Percentiles rank a stretch among this genome's conserved stretches.
phyloP scores from a whole-genome alignment of 1,140 invertebrate species.

The Zaprionus ornatus region DNA sequence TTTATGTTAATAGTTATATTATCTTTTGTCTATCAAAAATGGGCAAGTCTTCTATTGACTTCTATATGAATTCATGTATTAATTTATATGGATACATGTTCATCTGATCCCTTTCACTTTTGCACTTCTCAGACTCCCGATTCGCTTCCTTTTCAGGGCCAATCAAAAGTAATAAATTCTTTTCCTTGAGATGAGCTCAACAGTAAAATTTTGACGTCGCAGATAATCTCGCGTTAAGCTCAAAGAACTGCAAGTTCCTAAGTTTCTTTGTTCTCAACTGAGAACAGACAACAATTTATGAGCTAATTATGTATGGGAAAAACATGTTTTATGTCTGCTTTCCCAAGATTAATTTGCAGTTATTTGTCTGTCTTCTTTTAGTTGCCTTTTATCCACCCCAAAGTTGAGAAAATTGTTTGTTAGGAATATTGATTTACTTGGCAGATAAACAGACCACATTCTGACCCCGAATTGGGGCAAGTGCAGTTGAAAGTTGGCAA shows the following conservation, averaged over 20 bases:
- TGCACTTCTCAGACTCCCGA: background rate
- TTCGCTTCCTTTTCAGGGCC: slow-evolving; percentile 1
- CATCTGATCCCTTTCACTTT: background rate
- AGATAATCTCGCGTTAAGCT: slow-evolving; percentile 60
- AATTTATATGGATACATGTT: background rate
- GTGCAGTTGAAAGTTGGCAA: background rate
- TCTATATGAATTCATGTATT: background rate
- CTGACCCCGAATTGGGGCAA: background rate
- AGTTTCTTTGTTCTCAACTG: slow-evolving; percentile 37
- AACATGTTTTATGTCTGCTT: slow-evolving; percentile 66
- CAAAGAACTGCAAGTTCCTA: slow-evolving; percentile 40
- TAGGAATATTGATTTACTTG: slow-evolving; percentile 60
- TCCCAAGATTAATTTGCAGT: slow-evolving; percentile 32
- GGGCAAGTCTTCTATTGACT: background rate
- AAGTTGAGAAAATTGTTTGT: slow-evolving; percentile 16
- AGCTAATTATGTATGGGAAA: slow-evolving; percentile 70
- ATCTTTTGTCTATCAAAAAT: background rate
- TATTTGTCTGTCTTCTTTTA: slow-evolving; percentile 31
- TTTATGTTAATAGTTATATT: background rate
- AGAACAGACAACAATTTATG: slow-evolving; percentile 56
- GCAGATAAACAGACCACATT: background rate
- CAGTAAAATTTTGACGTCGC: slow-evolving; percentile 30
- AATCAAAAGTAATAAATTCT: slow-evolving; percentile 7
- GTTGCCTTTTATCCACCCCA: slow-evolving; percentile 45
- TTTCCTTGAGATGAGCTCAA: slow-evolving; percentile 54